These are phyloP conservation scores for Limnephilus lunatus DNA, from an alignment of 2,888 invertebrate genomes.

Conservation along the genomic window DNA sequence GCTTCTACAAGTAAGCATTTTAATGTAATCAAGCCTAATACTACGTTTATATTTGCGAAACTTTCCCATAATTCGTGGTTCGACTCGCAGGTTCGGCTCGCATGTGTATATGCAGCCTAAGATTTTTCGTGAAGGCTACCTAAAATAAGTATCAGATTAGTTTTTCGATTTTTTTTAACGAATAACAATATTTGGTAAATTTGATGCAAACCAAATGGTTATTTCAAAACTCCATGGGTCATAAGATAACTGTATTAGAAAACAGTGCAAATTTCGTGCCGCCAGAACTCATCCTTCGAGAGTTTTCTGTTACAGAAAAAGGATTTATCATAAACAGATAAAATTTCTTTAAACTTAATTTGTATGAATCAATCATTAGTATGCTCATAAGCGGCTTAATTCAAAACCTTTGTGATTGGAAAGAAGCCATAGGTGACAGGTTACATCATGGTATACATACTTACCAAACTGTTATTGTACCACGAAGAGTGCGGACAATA, in stretches of 20 bases:
- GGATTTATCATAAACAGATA: not conserved
- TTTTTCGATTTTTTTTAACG: no score
- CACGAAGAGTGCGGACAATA: not conserved
- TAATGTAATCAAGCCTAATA: not conserved
- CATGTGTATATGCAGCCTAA: not conserved
- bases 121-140: no score
- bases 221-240: no score
- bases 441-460: not conserved
- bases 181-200: no score
- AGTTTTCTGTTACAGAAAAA: no score
- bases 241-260: not conserved
- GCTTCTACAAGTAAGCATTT: not conserved
- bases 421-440: not conserved
- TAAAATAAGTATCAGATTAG: no score
- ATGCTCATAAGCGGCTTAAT: not conserved
- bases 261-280: not conserved
- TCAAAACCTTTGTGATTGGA: not conserved
- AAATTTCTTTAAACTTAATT: not conserved
- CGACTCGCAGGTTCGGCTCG: no score
- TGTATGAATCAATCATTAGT: no score
- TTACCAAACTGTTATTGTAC: not conserved
- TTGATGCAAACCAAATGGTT: no score
- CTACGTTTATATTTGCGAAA: no score
- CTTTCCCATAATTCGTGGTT: no score
- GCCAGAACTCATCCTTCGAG: not conserved